Evolutionary conservation across 2,113 vertebrate species (phyloP).

Genomic region (Micronisus gabar): DNA sequence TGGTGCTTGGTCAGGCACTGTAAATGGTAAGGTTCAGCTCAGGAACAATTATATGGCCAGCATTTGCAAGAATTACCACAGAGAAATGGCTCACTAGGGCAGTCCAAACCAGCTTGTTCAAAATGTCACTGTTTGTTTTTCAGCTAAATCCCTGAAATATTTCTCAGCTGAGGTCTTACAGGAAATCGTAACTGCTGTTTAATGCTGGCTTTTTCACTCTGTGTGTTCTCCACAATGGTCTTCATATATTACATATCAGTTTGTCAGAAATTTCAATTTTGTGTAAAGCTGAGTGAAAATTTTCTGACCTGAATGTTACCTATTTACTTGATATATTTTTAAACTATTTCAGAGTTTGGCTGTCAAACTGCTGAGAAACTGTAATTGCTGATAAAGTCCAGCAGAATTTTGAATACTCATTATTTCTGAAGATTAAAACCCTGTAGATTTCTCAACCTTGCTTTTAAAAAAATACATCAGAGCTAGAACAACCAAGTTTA

Average conservation of each 20-base stretch:
- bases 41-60: background rate
- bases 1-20: background rate
- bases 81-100: background rate
- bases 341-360: background rate
- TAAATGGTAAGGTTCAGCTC: background rate
- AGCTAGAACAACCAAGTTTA: background rate
- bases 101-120: background rate
- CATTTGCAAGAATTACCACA: background rate
- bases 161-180: background rate
- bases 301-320: background rate
- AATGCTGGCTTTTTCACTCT: background rate
- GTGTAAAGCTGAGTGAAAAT: background rate
- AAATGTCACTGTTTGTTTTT: background rate
- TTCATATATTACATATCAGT: background rate
- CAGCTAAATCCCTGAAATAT: background rate
- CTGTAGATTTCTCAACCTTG: background rate
- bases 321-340: background rate
- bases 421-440: background rate
- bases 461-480: background rate
- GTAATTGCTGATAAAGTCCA: background rate
- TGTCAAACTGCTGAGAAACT: background rate
- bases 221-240: background rate
- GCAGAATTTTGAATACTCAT: background rate
- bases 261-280: background rate
- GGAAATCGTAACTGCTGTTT: background rate